These are phyloP conservation scores for Coleophora deauratella DNA, from an alignment of 2,888 invertebrate species.

Conservation along the genomic window DNA sequence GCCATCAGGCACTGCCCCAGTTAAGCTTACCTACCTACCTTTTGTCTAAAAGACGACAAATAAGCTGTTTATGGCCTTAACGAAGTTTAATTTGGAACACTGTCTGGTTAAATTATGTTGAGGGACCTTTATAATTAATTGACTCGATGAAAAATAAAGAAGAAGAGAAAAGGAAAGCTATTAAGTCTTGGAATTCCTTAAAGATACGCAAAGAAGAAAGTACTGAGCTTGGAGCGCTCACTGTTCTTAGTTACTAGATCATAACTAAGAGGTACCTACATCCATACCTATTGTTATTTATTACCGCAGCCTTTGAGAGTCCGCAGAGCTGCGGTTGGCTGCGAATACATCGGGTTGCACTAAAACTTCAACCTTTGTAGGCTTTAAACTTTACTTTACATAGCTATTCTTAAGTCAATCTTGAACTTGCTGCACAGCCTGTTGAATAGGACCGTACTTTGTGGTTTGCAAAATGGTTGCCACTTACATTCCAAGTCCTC, in stretches of 20 bases:
- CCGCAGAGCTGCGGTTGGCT: conserved; percentile 33
- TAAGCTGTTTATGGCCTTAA: conserved; percentile 35
- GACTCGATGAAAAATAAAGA: no score
- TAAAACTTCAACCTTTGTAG: conserved; percentile 45
- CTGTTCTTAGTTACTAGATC: background rate
- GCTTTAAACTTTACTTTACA: conserved; percentile 40
- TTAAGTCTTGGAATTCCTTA: no score
- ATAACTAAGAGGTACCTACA: background rate
- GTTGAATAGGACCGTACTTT: conserved; percentile 24
- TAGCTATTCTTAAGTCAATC: conserved; percentile 33
- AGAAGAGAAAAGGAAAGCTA: no score
- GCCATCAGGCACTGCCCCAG: conserved; percentile 52
- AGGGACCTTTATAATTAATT: no score
- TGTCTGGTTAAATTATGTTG: no score
- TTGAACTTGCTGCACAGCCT: conserved; percentile 32
- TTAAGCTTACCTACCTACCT: conserved; percentile 32
- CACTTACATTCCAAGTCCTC: background rate
- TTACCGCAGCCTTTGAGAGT: conserved; percentile 33
- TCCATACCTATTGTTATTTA: conserved; percentile 30
- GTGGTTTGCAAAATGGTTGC: conserved; percentile 1
- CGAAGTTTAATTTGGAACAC: conserved; percentile 17
- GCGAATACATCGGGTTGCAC: conserved; percentile 35
- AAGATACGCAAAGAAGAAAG: no score
- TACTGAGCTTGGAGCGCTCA: no score
- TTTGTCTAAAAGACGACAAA: conserved; percentile 47